Base-by-base conservation (phyloP, 2,888 invertebrate species). In the Asteroscopus sphinx region DNA sequence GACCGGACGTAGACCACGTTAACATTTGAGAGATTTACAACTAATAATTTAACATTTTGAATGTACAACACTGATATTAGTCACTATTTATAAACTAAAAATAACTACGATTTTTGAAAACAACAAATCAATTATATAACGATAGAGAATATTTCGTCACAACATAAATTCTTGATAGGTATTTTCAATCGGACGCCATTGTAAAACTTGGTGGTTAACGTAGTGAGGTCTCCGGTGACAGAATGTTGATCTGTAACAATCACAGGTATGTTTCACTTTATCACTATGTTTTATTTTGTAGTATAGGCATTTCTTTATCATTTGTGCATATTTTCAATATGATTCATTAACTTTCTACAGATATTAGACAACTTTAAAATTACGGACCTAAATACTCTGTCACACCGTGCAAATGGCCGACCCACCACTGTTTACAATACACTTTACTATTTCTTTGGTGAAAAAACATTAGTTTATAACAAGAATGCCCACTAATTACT, bases 361-460 rank as follows among this genome's bases (percentile, higher is more conserved):
- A 81, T 87, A 87, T 76, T 88, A 85, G 72, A 81, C 73, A 76
- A 88, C 84, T 87, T 88, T 88, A 88, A 91, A 92, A 86, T 89
- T 92, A 94, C 95, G 88, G 90, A 94, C 95, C 94, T 94, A 93
- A 88, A 94, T 90, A 94, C 95, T 95, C 95, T 95, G 95, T 96
- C 95, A 93, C 95, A 95, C 95, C 95, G 94, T 94, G 95, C 95
- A 95, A 96, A 96, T 96, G 96, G 96, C 96, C 95, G 96, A 95
- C 95, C 95, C 95, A 96, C 96, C 95, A 96, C 96, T 94, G 90
- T 92, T 93, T 91, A 90, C 95, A 95, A 95, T 84, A 90, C 85
- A 92, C 85, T 80, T 78, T 76, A 79, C 84, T 84, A 85, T 89
- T 91, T 83, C 49, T 80, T 80, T 75, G 66, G 65, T 79, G 28